Evolutionary conservation across 2,888 invertebrate species (phyloP).

Genomic region (Andrena trimmerana): DNA sequence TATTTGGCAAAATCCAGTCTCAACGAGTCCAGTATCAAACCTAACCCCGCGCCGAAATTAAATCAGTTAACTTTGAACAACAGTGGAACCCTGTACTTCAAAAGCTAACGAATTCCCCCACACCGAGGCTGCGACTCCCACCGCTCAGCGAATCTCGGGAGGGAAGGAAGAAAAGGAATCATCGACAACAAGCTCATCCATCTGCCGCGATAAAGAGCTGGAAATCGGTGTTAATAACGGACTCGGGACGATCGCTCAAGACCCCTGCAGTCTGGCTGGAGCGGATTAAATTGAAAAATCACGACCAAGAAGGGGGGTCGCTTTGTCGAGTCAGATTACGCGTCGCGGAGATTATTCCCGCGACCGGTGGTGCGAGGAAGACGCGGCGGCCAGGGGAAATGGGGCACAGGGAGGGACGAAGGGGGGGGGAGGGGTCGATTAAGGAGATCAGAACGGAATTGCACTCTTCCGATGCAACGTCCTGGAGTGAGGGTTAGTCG

Average conservation of each 20-base stretch:
- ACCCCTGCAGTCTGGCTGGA: constrained; percentile 3
- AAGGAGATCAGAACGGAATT: constrained; percentile 57
- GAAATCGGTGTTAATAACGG: constrained; percentile 15
- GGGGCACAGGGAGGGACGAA: neutral
- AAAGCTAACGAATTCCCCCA: too few relatives aligned
- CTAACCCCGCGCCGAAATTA: too few relatives aligned
- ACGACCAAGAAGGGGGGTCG: constrained; percentile 19
- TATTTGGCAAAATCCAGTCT: too few relatives aligned
- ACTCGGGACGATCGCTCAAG: constrained; percentile 8
- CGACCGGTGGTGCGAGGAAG: constrained; percentile 22
- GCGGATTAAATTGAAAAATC: constrained; percentile 64
- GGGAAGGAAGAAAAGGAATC: neutral
- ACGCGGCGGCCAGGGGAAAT: constrained; percentile 8
- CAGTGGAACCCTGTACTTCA: too few relatives aligned
- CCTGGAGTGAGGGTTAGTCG: constrained; percentile 20
- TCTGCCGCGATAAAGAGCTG: constrained; percentile 2
- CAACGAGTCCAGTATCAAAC: too few relatives aligned
- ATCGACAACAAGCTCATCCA: constrained; percentile 4
- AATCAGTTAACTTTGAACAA: too few relatives aligned
- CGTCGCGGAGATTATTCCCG: constrained; percentile 41
- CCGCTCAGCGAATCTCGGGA: too few relatives aligned
- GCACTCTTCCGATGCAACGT: constrained; percentile 56
- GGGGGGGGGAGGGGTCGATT: constrained; percentile 46
- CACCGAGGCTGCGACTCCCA: too few relatives aligned
- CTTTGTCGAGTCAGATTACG: constrained; percentile 64